phyloP scores from a whole-genome alignment of 1,140 invertebrate species.

The Zaprionus vittiger region DNA sequence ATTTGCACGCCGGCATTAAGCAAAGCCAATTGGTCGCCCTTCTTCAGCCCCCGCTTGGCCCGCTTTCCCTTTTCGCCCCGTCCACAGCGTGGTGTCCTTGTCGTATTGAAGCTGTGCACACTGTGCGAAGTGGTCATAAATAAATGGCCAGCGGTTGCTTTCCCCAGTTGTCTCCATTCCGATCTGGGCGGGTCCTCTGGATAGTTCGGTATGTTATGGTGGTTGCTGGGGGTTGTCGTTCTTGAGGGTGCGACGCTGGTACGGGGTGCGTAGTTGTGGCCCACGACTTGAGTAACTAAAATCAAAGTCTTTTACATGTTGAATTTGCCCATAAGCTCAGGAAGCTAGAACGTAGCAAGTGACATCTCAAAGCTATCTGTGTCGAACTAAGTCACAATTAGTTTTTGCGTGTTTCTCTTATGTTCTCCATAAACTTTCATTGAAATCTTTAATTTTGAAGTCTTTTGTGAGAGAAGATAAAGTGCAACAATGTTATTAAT shows the following conservation, averaged over 20 bases:
- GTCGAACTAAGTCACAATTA: too few species aligned
- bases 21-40: constrained; percentile 75
- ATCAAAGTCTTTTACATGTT: background rate
- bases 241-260: constrained; percentile 14
- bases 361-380: background rate
- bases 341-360: background rate
- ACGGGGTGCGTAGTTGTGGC: constrained; percentile 48
- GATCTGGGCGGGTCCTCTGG: constrained; percentile 18
- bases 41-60: background rate
- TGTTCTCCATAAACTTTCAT: too few species aligned
- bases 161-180: constrained; percentile 10
- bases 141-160: constrained; percentile 67
- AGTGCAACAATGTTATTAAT: too few species aligned
- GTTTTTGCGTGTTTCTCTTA: too few species aligned
- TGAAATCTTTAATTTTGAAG: too few species aligned
- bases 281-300: constrained; percentile 57
- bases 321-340: too few species aligned
- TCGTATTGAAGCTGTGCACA: constrained; percentile 57
- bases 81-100: constrained; percentile 36
- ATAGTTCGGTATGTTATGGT: constrained; percentile 6
- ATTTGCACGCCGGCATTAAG: constrained; percentile 77
- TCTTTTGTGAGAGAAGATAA: too few species aligned
- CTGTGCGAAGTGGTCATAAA: constrained; percentile 68
- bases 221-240: background rate
- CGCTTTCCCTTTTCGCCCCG: background rate